A percentile compares a stretch with the other conserved stretches of the same genome.
phyloP scores from a whole-genome alignment of 2,797 vertebrate genomes.

The Siniperca scherzeri region DNA sequence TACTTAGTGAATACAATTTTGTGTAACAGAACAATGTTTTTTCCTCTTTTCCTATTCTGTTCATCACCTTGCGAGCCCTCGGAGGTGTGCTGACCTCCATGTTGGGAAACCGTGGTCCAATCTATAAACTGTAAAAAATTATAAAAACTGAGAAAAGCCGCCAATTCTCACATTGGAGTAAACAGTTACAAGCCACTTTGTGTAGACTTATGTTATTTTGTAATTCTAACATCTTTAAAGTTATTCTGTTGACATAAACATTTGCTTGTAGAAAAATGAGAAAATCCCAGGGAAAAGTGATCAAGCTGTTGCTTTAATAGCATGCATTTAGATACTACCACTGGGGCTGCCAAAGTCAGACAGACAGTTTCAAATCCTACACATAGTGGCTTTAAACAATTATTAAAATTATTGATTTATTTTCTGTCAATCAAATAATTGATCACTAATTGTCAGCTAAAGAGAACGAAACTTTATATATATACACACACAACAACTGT shows the following conservation, averaged over 20 bases:
- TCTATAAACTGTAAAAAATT: not conserved
- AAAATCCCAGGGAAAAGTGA: not conserved
- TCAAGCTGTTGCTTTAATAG: not conserved
- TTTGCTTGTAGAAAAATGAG: not conserved
- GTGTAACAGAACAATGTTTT: not conserved
- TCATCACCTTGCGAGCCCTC: not conserved
- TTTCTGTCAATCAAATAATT: not conserved
- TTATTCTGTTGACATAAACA: not conserved
- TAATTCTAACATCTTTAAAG: not conserved
- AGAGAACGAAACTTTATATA: not conserved
- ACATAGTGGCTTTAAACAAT: not conserved
- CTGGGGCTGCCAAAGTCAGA: not conserved
- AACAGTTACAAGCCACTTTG: not conserved
- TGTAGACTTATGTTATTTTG: no score
- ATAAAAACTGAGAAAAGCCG: not conserved
- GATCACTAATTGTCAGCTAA: not conserved
- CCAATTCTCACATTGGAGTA: not conserved
- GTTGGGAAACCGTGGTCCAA: not conserved
- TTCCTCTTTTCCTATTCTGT: not conserved
- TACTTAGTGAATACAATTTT: not conserved
- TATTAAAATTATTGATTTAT: not conserved
- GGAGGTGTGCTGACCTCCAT: not conserved
- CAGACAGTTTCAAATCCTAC: not conserved
- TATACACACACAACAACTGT: not conserved
- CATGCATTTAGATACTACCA: not conserved